Evolutionary conservation across 2,113 vertebrate genomes (phyloP).

Genomic region (Ceyx margarethae): DNA sequence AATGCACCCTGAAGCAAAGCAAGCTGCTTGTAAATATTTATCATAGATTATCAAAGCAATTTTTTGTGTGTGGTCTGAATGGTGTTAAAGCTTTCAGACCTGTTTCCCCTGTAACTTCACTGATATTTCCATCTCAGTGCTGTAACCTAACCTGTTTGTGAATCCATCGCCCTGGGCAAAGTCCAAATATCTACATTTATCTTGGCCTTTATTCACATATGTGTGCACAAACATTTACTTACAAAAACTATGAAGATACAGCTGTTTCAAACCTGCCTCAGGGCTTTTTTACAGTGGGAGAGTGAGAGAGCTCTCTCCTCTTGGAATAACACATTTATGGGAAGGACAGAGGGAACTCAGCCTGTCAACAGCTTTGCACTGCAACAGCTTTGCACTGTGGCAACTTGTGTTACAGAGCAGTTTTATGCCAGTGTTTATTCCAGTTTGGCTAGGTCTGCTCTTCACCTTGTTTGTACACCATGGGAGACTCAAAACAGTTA

Average conservation of each 20-base stretch:
- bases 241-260: neutral
- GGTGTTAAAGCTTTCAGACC: neutral
- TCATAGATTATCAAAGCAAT: neutral
- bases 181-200: neutral
- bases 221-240: neutral
- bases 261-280: neutral
- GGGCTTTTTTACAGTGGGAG: neutral
- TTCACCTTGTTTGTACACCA: neutral
- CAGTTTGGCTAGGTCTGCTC: neutral
- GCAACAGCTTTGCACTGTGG: neutral
- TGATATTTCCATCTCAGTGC: neutral
- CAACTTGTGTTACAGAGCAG: neutral
- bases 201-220: neutral
- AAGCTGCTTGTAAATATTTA: neutral
- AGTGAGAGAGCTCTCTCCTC: too few relatives aligned
- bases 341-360: neutral
- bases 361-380: neutral
- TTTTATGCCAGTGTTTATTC: neutral
- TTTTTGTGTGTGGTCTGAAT: neutral
- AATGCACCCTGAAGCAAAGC: neutral
- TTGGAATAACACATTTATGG: neutral
- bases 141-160: neutral
- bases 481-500: rapidly evolving
- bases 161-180: neutral
- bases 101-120: neutral